Evolutionary conservation across 2,888 invertebrate species (phyloP).

Genomic region (Hypsopygia costalis): DNA sequence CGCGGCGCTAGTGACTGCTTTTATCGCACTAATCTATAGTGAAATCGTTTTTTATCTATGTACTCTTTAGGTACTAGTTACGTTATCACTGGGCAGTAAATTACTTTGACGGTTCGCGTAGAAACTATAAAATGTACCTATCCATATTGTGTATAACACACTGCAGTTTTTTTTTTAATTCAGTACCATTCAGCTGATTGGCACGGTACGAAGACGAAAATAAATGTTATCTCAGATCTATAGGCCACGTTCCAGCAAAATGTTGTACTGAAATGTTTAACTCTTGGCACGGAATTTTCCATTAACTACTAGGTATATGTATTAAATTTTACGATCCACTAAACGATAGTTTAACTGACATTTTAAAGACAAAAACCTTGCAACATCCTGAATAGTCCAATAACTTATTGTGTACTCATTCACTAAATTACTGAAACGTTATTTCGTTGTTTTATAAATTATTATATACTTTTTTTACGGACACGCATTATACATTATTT

Average conservation of each 20-base stretch:
- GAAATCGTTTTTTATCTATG: conserved; percentile 53
- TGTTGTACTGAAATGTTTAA: conserved; percentile 9
- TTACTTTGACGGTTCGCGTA: conserved; percentile 49
- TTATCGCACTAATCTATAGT: conserved; percentile 59
- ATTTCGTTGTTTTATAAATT: too few species aligned
- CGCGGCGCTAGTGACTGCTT: conserved; percentile 36
- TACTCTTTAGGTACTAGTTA: conserved; percentile 27
- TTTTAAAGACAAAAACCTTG: too few species aligned
- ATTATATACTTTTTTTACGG: too few species aligned
- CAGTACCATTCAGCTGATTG: not conserved
- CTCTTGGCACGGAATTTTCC: conserved; percentile 25
- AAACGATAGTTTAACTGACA: too few species aligned
- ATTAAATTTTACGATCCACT: too few species aligned
- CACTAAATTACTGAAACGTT: too few species aligned
- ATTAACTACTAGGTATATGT: too few species aligned
- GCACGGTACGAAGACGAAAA: conserved; percentile 35
- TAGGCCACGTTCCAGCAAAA: conserved; percentile 14
- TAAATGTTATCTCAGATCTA: conserved; percentile 28
- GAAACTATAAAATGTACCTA: conserved; percentile 38
- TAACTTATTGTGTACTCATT: too few species aligned
- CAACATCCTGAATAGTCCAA: too few species aligned
- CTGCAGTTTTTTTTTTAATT: not conserved
- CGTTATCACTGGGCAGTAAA: conserved; percentile 60
- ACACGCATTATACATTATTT: too few species aligned
- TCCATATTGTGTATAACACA: not conserved